A percentile compares a stretch with the other conserved stretches of the same genome.
Evolutionary conservation across 1,140 invertebrate species (phyloP).

Genomic region (Steinernema khuongi): DNA sequence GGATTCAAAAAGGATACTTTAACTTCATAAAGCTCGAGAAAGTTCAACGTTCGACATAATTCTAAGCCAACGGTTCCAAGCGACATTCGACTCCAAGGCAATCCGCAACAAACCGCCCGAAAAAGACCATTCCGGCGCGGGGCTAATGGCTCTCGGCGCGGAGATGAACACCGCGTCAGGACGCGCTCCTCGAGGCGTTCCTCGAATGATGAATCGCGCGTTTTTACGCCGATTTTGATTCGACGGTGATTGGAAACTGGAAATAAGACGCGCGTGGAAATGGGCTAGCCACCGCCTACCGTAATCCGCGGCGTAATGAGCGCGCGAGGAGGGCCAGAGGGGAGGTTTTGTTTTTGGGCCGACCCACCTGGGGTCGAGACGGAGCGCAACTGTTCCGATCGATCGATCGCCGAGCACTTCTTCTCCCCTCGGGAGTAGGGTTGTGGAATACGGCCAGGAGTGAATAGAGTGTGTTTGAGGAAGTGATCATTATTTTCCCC

Average conservation of each 20-base stretch:
- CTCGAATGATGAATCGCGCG: neutral
- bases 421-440: no score
- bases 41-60: no score
- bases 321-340: neutral
- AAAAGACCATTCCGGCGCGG: neutral
- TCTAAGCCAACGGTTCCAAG: no score
- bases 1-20: no score
- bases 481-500: no score
- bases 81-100: neutral
- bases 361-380: neutral
- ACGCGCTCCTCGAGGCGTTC: neutral
- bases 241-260: neutral
- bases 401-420: conserved; percentile 6
- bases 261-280: neutral
- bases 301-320: neutral
- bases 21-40: no score
- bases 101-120: neutral
- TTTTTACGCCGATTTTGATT: conserved; percentile 2
- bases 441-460: neutral
- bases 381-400: neutral
- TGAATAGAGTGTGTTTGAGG: neutral
- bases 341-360: conserved; percentile 11
- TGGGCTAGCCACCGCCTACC: neutral
- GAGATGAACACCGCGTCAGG: neutral
- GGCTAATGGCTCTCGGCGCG: neutral